phyloP scores from a whole-genome alignment of 2,888 invertebrate species.

The Eutolmus rufibarbis region DNA sequence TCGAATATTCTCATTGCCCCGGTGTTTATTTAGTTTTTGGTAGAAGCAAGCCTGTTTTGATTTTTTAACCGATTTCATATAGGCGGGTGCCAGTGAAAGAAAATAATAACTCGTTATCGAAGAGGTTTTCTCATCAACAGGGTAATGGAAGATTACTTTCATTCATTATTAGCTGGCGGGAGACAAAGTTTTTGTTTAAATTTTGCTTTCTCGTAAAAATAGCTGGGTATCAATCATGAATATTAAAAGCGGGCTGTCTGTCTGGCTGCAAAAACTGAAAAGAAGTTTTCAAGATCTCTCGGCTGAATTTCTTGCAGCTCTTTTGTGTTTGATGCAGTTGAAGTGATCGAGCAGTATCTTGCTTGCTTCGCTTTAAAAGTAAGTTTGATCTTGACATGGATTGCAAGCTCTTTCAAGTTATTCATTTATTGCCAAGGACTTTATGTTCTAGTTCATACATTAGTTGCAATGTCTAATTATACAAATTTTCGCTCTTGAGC shows the following conservation, averaged over 20 bases:
- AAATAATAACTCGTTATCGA: not conserved
- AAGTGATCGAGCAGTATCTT: not conserved
- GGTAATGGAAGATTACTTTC: not conserved
- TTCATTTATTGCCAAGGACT: not conserved
- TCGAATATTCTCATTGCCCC: not conserved
- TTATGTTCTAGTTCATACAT: not conserved
- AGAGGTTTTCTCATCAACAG: not conserved
- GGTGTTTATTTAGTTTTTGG: not conserved
- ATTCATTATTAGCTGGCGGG: not conserved
- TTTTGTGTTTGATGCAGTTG: not conserved
- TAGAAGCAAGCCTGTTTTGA: not conserved
- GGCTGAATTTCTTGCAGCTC: not conserved
- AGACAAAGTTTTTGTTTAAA: not conserved
- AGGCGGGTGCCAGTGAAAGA: not conserved
- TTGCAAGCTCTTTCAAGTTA: not conserved
- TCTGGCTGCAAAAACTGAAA: not conserved
- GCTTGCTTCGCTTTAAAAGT: not conserved
- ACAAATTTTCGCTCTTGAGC: not conserved
- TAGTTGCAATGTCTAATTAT: not conserved
- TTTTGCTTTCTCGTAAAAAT: not conserved
- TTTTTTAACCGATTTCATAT: not conserved
- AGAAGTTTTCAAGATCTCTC: not conserved
- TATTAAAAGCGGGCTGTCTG: not conserved
- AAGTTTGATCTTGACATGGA: conserved; percentile 8
- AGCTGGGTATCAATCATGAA: not conserved